Evolutionary conservation across 2,888 invertebrate species (phyloP).

Genomic region (Keiferia lycopersicella): DNA sequence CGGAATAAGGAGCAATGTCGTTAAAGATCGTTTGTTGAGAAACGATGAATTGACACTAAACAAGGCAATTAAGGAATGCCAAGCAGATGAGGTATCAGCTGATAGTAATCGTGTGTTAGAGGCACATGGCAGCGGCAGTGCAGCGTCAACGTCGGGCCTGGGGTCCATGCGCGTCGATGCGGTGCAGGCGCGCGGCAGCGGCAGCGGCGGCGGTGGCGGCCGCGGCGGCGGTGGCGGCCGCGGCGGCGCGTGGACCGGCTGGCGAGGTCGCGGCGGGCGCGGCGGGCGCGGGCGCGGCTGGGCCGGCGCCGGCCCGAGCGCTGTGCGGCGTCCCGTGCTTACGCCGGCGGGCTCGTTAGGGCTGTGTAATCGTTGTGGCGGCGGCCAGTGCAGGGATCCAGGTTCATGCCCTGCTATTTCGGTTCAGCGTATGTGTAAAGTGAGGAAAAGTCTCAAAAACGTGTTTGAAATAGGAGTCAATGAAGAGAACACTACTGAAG

Average conservation of each 20-base stretch:
- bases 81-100: slow-evolving; percentile 28
- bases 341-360: not conserved
- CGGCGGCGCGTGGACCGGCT: not conserved
- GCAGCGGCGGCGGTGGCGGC: slow-evolving; percentile 1
- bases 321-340: not conserved
- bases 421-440: not conserved
- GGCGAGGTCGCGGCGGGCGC: slow-evolving; percentile 14
- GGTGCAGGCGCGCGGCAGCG: slow-evolving; percentile 12
- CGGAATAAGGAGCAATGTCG: slow-evolving; percentile 19
- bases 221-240: slow-evolving; percentile 8
- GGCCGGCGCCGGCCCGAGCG: not conserved
- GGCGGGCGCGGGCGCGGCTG: slow-evolving; percentile 1
- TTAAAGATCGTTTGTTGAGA: slow-evolving; percentile 21
- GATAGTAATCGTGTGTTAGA: slow-evolving; percentile 26
- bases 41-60: slow-evolving; percentile 18
- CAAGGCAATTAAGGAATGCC: slow-evolving; percentile 13
- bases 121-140: not conserved
- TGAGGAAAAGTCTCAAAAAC: not conserved
- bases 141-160: no score
- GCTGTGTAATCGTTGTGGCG: not conserved
- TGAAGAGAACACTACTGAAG: no score
- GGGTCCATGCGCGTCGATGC: not conserved
- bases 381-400: not conserved
- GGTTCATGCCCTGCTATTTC: slow-evolving; percentile 14
- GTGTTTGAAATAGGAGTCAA: not conserved